These are phyloP conservation scores for Dipodomys ordii DNA, from an alignment of 2,113 vertebrate genomes.

Conservation along the genomic window DNA sequence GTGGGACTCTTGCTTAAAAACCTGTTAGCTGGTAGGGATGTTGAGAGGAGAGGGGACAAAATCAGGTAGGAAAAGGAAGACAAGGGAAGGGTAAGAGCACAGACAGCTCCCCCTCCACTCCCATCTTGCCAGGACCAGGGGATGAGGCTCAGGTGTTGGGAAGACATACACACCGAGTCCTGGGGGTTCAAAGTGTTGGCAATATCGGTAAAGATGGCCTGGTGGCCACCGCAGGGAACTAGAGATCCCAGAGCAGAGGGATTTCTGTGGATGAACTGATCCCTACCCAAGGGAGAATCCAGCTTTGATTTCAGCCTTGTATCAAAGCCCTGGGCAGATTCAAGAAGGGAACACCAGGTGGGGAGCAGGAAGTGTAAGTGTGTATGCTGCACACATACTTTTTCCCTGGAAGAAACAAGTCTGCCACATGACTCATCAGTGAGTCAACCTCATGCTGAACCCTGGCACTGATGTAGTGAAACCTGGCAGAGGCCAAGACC, in stretches of 20 bases:
- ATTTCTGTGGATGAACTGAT: not conserved
- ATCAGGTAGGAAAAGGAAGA: not conserved
- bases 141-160: not conserved
- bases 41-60: not conserved
- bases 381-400: accelerated
- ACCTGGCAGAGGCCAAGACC: not conserved
- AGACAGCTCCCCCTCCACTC: not conserved
- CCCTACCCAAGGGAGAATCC: not conserved
- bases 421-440: not conserved
- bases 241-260: not conserved
- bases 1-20: slow-evolving; percentile 38
- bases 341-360: not conserved
- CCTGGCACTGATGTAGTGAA: not conserved
- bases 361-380: not conserved
- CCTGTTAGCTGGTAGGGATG: slow-evolving; percentile 11
- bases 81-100: not conserved
- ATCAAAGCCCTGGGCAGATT: not conserved
- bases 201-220: not conserved
- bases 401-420: not conserved
- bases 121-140: not conserved
- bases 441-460: not conserved
- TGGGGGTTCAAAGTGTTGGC: not conserved
- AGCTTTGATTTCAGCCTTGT: not conserved
- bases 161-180: not conserved
- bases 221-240: not conserved